Evolutionary conservation across 2,113 vertebrate genomes (phyloP).

Genomic region (Eclectus roratus): DNA sequence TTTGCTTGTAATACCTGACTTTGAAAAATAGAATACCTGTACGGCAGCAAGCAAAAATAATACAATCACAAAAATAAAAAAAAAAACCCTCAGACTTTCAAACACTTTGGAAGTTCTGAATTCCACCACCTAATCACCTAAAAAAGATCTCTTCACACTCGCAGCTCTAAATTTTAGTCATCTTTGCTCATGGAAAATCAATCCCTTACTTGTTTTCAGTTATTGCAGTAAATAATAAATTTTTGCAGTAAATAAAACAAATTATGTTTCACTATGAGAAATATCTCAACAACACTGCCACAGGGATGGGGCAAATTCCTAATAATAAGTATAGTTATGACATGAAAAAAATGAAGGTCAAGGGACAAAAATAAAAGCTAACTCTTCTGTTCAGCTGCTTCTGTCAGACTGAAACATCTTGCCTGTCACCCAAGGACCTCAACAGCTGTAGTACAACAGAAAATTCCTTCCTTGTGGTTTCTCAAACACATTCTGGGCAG

Average conservation of each 20-base stretch:
- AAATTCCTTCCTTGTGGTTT: neutral
- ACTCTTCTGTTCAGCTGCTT: neutral
- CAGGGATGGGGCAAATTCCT: neutral
- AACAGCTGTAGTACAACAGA: neutral
- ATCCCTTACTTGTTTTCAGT: neutral
- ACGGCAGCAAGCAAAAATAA: neutral
- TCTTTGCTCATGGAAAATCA: neutral
- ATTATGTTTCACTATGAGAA: conserved; percentile 6
- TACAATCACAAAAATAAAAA: neutral
- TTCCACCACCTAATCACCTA: neutral
- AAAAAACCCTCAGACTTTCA: neutral
- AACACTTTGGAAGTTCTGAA: neutral
- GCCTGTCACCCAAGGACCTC: neutral
- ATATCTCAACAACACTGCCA: neutral
- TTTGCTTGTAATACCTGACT: neutral
- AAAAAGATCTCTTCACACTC: neutral
- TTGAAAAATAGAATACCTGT: neutral
- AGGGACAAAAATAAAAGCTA: neutral
- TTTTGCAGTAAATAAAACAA: neutral
- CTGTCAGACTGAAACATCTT: neutral
- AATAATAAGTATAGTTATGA: neutral
- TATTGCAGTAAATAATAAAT: neutral
- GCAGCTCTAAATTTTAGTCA: neutral
- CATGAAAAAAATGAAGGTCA: neutral
- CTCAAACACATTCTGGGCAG: neutral